Evolutionary conservation across 2,113 vertebrate species (phyloP).

Genomic region (Ailuropoda melanoleuca): DNA sequence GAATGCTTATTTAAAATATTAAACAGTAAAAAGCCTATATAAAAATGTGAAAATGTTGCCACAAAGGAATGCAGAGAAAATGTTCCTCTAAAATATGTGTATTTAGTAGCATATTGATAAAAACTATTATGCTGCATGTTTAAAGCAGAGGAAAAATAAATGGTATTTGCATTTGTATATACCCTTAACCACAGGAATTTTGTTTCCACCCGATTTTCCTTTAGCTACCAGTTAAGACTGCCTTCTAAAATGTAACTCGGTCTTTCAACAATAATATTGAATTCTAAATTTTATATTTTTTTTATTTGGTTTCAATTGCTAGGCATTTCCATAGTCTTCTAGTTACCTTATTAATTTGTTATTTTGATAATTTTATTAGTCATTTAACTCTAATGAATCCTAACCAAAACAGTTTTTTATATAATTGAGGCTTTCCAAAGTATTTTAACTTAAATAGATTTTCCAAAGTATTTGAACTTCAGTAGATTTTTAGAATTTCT

Average conservation of each 20-base stretch:
- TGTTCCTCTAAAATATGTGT: neutral
- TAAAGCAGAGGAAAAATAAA: constrained; percentile 77
- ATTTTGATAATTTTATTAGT: constrained; percentile 48
- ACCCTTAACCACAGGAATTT: constrained; percentile 83
- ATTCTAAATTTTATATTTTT: constrained; percentile 73
- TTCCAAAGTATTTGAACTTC: constrained; percentile 47
- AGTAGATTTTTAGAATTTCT: constrained; percentile 13
- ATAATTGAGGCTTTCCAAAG: constrained; percentile 40
- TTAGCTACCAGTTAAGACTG: constrained; percentile 68
- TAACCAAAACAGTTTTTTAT: constrained; percentile 40
- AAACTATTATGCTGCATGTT: constrained; percentile 45
- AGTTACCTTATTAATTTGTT: constrained; percentile 49
- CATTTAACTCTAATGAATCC: constrained; percentile 13
- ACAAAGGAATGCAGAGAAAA: neutral
- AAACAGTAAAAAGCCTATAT: neutral
- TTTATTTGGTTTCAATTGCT: constrained; percentile 55
- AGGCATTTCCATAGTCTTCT: constrained; percentile 34
- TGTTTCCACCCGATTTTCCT: constrained; percentile 76
- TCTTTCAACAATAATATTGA: constrained; percentile 75
- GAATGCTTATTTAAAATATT: neutral
- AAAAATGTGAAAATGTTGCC: neutral
- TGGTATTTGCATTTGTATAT: constrained; percentile 80
- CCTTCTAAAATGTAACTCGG: constrained; percentile 69
- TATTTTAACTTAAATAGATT: neutral
- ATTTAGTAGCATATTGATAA: constrained; percentile 56